A percentile compares a stretch with the other conserved stretches of the same genome.
Conservation (phyloP, 35 echinoderm and acorn worm species). For the Ptychodera flava region DNA sequence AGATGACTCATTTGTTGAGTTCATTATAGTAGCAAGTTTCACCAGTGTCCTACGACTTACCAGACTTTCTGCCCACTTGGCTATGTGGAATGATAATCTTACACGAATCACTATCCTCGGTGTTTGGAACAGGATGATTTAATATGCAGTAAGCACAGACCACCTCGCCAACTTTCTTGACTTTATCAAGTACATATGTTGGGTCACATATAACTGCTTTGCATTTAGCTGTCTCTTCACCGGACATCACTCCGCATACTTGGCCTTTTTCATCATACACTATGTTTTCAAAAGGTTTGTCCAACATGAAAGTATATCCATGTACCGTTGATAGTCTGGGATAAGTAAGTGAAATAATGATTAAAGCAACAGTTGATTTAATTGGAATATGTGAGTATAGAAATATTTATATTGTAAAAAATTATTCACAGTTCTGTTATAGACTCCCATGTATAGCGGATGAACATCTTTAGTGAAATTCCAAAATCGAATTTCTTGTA, state of each 20-base stretch:
- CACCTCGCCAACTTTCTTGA: constrained; percentile 75
- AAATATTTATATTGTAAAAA: too few relatives aligned
- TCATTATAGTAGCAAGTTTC: too few relatives aligned
- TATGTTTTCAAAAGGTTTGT: constrained; percentile 75
- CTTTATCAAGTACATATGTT: constrained; percentile 84
- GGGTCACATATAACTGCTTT: constrained; percentile 81
- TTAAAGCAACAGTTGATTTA: too few relatives aligned
- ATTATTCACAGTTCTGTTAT: too few relatives aligned
- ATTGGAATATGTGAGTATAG: too few relatives aligned
- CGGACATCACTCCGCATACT: constrained; percentile 67
- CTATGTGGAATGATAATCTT: constrained; percentile 94
- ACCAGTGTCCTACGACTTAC: too few relatives aligned
- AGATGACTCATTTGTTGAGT: too few relatives aligned
- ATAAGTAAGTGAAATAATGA: too few relatives aligned
- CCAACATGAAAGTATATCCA: constrained; percentile 94
- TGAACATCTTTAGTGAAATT: too few relatives aligned
- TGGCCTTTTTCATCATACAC: constrained; percentile 54
- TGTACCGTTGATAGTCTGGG: constrained; percentile 93
- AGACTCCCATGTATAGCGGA: too few relatives aligned
- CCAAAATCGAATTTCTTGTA: too few relatives aligned
- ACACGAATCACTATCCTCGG: constrained; percentile 36
- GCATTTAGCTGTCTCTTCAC: constrained; percentile 55
- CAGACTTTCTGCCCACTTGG: constrained; percentile 79
- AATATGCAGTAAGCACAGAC: constrained; percentile 77
- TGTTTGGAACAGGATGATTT: constrained; percentile 60